Evolutionary conservation across 2,888 invertebrate genomes (phyloP).

Genomic region (Drosophila quinaria): DNA sequence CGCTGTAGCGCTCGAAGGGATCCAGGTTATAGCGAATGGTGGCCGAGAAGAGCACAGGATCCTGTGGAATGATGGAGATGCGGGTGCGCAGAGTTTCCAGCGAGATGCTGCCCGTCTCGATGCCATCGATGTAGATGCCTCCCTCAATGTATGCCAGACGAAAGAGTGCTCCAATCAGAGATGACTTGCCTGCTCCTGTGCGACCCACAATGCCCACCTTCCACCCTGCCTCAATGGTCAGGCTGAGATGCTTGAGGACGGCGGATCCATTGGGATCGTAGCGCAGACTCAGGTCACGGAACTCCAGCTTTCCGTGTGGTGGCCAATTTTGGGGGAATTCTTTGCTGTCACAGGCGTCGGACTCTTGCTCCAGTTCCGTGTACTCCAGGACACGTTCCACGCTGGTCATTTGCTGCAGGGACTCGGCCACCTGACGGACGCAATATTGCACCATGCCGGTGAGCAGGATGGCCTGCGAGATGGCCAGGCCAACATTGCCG

Average conservation of each 20-base stretch:
- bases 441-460: constrained; percentile 91
- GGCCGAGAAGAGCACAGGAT: constrained; percentile 87
- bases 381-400: constrained; percentile 91
- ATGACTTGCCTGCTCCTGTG: constrained; percentile 94
- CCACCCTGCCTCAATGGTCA: constrained; percentile 88
- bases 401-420: constrained; percentile 89
- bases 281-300: constrained; percentile 87
- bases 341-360: constrained; percentile 72
- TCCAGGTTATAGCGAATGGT: constrained; percentile 89
- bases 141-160: constrained; percentile 91
- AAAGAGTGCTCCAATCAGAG: constrained; percentile 91
- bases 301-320: constrained; percentile 87
- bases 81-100: constrained; percentile 86
- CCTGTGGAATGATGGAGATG: constrained; percentile 88
- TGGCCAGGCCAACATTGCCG: constrained; percentile 90
- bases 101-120: constrained; percentile 87
- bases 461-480: constrained; percentile 89
- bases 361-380: constrained; percentile 89
- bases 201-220: constrained; percentile 93
- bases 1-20: constrained; percentile 86
- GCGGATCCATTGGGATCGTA: constrained; percentile 88
- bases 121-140: constrained; percentile 89
- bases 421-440: constrained; percentile 90
- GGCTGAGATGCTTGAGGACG: constrained; percentile 90
- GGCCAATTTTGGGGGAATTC: constrained; percentile 89